Base-by-base conservation (phyloP, 2,888 invertebrate species). In the Epicampocera succincta region DNA sequence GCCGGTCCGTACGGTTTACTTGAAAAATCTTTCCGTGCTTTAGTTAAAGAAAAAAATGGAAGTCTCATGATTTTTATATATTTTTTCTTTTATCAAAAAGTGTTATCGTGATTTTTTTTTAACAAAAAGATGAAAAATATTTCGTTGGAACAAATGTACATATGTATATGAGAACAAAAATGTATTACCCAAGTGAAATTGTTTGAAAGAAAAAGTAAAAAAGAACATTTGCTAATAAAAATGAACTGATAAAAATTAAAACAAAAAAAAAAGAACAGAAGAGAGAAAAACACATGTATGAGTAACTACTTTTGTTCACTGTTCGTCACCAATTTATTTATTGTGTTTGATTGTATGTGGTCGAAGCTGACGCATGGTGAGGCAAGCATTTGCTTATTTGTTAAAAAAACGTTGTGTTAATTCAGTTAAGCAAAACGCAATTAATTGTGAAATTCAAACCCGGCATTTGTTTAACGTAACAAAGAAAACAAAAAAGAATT, bases 1-100 rank as follows among this genome's bases (percentile, higher is more conserved):
- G 90, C 90, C 90, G 90, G 90, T 89, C 87, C 87, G 87, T 86
- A 86, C 89, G 90, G 90, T 89, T 88, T 87, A 85, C 81, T 83
- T 84, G 74, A 83, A 84, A 65, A 54, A 42, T 54, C 83, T 84
- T 79, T 66, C 69, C 48, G 60, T 71, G 74, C 73, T 85, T 83
- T 72, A 76, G 11, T 48, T 3, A 44, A 66, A 72, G 17, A 54
- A 68, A 15, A 71, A 21, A 8, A 9, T 33, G 0, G 50, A 42
- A 44, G 54, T 52, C 17, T 54, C 29, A n/a, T 5, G 1, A 65
- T 44, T 56, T 19, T 17, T 48, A 48, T n/a, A n/a, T n/a, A 38
- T 21, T 12, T 48, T 1, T 17, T 17, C 58, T 33, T 19, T 66
- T 66, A 48, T 17, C n/a, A 68, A 60, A 29, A 17, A 54, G 48